These are phyloP conservation scores for Ptyas mucosa DNA, from an alignment of 2,113 vertebrate species.

Conservation along the genomic window DNA sequence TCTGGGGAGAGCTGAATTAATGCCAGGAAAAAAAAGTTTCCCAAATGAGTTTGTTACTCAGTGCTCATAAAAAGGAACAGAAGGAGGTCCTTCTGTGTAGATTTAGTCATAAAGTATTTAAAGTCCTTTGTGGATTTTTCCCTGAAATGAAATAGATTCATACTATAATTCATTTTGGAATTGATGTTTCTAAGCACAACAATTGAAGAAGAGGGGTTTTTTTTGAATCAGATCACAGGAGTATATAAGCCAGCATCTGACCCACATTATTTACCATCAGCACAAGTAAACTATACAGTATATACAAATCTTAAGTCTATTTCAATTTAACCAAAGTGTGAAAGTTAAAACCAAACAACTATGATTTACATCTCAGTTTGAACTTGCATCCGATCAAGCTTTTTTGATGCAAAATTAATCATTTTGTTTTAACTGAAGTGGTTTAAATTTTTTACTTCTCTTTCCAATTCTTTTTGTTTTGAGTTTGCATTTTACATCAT, in stretches of 20 bases:
- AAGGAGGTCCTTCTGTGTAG: neutral
- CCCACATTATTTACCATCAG: neutral
- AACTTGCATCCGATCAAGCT: neutral
- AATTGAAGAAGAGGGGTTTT: neutral
- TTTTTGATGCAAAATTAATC: neutral
- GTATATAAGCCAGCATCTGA: neutral
- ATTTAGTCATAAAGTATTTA: neutral
- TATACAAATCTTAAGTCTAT: neutral
- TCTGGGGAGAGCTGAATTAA: neutral
- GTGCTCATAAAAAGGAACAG: neutral
- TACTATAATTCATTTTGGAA: neutral
- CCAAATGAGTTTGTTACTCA: neutral
- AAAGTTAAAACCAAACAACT: neutral
- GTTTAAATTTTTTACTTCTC: neutral
- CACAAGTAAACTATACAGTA: neutral
- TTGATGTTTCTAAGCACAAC: neutral
- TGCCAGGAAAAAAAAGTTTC: neutral
- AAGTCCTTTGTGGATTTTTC: neutral
- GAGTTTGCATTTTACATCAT: neutral
- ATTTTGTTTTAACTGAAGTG: neutral
- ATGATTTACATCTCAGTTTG: neutral
- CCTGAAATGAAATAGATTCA: neutral
- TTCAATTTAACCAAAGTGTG: neutral
- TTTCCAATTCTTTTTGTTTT: neutral
- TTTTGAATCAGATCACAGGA: neutral